Percentiles rank a stretch among this genome's conserved stretches.
These are phyloP conservation scores for Zophobas morio DNA, from an alignment of 1,140 invertebrate species.

Conservation along the genomic window DNA sequence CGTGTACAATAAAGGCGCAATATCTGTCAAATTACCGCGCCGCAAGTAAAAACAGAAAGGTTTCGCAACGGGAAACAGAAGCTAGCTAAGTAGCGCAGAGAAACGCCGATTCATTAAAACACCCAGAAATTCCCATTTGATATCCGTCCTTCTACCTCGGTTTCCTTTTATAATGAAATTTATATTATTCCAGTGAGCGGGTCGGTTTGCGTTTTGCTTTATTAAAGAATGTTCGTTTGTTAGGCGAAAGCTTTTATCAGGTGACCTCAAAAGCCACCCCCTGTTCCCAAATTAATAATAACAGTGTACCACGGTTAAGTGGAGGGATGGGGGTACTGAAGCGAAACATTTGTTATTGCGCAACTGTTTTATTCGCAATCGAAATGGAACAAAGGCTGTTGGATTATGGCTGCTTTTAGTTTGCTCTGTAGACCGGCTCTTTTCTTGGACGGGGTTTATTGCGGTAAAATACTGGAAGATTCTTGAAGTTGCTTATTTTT, in stretches of 20 bases:
- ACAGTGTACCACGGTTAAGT: constrained; percentile 3
- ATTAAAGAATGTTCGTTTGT: constrained; percentile 28
- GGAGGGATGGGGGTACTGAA: constrained; percentile 6
- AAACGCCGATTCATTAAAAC: constrained; percentile 42
- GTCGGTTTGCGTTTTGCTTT: constrained; percentile 20
- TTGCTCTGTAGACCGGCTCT: neutral
- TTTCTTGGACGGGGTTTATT: too few species aligned
- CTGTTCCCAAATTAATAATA: constrained; percentile 4
- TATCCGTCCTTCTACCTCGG: constrained; percentile 16
- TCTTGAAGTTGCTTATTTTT: too few species aligned
- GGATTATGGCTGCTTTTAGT: neutral
- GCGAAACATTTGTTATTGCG: constrained; percentile 7
- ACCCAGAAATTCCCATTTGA: constrained; percentile 29
- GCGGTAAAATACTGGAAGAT: too few species aligned
- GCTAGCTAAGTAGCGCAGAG: constrained; percentile 31
- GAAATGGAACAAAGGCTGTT: neutral
- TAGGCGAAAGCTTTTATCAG: constrained; percentile 9
- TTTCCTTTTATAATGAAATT: constrained; percentile 39
- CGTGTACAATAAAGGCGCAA: neutral
- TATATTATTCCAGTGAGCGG: constrained; percentile 34
- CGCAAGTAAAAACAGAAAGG: constrained; percentile 34
- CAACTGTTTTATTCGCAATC: neutral
- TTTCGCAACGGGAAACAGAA: constrained; percentile 33
- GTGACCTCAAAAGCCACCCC: constrained; percentile 16
- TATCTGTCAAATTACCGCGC: constrained; percentile 36